Evolutionary conservation across 2,888 invertebrate genomes (phyloP).

Genomic region (Mayetiola destructor): DNA sequence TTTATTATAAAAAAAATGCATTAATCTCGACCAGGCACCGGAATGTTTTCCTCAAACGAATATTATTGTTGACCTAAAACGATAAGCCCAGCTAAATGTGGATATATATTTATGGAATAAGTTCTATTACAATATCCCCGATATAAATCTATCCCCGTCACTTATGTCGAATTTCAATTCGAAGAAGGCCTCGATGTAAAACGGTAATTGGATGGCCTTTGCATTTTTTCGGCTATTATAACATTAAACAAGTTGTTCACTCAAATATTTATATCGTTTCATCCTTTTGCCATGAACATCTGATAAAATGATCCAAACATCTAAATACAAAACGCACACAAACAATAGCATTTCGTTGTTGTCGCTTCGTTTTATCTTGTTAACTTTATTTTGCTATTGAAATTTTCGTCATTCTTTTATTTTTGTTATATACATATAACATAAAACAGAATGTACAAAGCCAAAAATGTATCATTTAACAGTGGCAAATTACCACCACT

Average conservation of each 20-base stretch:
- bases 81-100: not conserved
- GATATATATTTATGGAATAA: not conserved
- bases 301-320: too few species aligned
- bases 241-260: conserved; percentile 7
- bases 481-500: too few species aligned
- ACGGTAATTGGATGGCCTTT: not conserved
- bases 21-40: too few species aligned
- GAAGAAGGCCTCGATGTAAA: not conserved
- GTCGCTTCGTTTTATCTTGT: not conserved
- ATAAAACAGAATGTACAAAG: too few species aligned
- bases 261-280: conserved; percentile 1
- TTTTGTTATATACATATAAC: too few species aligned
- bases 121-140: not conserved
- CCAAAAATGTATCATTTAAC: too few species aligned
- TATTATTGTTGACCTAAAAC: not conserved
- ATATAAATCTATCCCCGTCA: not conserved
- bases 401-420: too few species aligned
- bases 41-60: too few species aligned
- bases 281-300: not conserved
- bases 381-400: conserved; percentile 7
- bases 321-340: not conserved
- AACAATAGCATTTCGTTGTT: not conserved
- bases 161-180: not conserved
- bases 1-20: too few species aligned
- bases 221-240: not conserved